Percentiles rank a stretch among this genome's conserved stretches.
Conservation (phyloP, 2,797 vertebrate species). For the Galagoides demidoff region DNA sequence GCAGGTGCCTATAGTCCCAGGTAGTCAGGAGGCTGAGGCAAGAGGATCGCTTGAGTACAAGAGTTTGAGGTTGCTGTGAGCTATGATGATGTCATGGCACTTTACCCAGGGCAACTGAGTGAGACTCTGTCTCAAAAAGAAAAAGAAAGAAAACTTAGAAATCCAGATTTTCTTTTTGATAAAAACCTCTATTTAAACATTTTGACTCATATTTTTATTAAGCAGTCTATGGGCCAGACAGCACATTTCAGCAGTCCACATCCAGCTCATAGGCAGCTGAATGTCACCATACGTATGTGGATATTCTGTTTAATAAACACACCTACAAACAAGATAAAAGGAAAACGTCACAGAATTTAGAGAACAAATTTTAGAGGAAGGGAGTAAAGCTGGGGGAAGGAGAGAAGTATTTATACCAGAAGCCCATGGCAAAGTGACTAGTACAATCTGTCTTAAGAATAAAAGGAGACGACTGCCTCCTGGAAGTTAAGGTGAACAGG, state of each 20-base stretch:
- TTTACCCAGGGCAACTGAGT: too few relatives aligned
- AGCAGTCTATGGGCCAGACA: not conserved
- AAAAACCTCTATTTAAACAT: not conserved
- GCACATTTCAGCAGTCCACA: not conserved
- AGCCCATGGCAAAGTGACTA: not conserved
- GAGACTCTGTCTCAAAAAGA: too few relatives aligned
- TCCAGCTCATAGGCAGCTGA: not conserved
- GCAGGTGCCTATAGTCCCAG: too few relatives aligned
- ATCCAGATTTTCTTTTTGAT: not conserved
- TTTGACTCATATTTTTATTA: not conserved
- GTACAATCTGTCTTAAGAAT: not conserved
- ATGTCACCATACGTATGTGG: not conserved
- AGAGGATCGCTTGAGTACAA: too few relatives aligned
- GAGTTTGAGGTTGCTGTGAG: too few relatives aligned
- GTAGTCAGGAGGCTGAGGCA: too few relatives aligned
- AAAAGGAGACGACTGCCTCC: not conserved
- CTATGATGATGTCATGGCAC: too few relatives aligned
- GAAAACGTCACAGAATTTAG: not conserved
- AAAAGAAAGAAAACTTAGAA: not conserved
- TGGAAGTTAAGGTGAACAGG: not conserved
- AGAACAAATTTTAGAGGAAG: not conserved
- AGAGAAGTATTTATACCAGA: not conserved
- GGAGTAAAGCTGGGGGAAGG: not conserved
- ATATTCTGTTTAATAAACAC: not conserved
- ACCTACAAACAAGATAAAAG: not conserved